Evolutionary conservation across 2,113 vertebrate genomes (phyloP), one percentile per base, ranked within the genome.

Genomic region (Neotoma lepida): DNA sequence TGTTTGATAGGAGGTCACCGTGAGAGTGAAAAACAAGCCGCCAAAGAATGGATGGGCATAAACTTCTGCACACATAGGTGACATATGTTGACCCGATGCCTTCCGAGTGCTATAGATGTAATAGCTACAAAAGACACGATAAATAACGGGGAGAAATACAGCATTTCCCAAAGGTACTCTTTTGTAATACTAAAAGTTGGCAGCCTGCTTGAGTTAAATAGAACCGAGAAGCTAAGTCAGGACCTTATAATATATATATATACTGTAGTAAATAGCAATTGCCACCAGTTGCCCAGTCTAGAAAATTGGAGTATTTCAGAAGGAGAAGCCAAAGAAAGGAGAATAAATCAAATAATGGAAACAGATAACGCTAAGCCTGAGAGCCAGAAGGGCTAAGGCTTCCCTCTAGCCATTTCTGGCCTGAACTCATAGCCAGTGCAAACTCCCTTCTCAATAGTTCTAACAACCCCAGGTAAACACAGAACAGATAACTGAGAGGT

Each of bases 401-500:
- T 86, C 73, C 58, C 28, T 87, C 15, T 44, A 49, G 74, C 68
- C 74, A 30, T 30, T 80, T 74, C 85, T 88, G 86, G 77, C 66
- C 66, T 54, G 33, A 73, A 61, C 70, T 41, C 80, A 88, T 94
- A 91, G 82, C 76, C 81, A 18, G 64, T 9, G 6, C 68, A 68
- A 88, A 49, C 46, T 80, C 86, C 71, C 61, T 93, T 77, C 90
- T 90, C 78, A 51, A 94, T 35, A 39, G 17, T 81, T 93, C 70
- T 90, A 95, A 95, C 0, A 26, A 91, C 74, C 80, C 94, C 70
- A 89, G 17, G 78, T n/a, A 89, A 80, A 94, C 5, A 56, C 9
- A 70, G 70, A 90, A 41, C 86, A 28, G 66, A 74, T 63, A 90
- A n/a, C 86, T 88, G 77, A 88, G 56, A 96, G 86, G 54, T 90